A percentile compares a stretch with the other conserved stretches of the same genome.
phyloP scores from a whole-genome alignment of 2,888 invertebrate species.

The Drosophila setosimentum region DNA sequence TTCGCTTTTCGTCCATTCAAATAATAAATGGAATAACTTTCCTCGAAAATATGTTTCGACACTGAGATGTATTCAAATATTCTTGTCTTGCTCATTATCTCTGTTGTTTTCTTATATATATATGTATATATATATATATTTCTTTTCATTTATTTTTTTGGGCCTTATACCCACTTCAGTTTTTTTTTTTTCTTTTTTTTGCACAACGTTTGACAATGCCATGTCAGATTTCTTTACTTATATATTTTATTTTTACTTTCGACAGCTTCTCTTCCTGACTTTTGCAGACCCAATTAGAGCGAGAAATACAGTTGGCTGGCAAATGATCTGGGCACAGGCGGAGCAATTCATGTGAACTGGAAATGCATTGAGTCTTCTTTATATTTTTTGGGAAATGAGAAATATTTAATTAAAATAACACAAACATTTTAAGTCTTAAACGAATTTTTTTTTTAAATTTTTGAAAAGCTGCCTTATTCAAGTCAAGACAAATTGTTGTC shows the following conservation, averaged over 20 bases:
- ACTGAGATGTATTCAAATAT: constrained; percentile 54
- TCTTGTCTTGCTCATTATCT: constrained; percentile 27
- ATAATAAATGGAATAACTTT: constrained; percentile 62
- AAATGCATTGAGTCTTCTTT: constrained; percentile 5
- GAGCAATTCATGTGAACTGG: constrained; percentile 8
- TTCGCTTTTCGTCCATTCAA: constrained; percentile 38
- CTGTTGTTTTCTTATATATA: neutral
- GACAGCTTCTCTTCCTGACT: constrained; percentile 54
- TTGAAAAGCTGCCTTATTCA: neutral
- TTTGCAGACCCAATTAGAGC: constrained; percentile 44
- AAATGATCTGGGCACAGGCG: constrained; percentile 24
- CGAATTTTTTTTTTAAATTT: neutral
- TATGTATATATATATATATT: neutral
- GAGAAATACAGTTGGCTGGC: constrained; percentile 27
- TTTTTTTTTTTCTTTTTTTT: constrained; percentile 9
- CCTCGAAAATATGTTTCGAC: constrained; percentile 42
- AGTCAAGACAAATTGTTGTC: neutral
- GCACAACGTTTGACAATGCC: constrained; percentile 23
- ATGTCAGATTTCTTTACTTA: constrained; percentile 30
- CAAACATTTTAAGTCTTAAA: neutral
- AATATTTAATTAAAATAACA: constrained; percentile 9
- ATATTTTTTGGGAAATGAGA: neutral
- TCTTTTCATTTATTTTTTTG: neutral
- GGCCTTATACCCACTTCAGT: constrained; percentile 14
- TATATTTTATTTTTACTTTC: constrained; percentile 9